Evolutionary conservation across 2,888 invertebrate genomes (phyloP).

Genomic region (Rugalucina vietnamica): DNA sequence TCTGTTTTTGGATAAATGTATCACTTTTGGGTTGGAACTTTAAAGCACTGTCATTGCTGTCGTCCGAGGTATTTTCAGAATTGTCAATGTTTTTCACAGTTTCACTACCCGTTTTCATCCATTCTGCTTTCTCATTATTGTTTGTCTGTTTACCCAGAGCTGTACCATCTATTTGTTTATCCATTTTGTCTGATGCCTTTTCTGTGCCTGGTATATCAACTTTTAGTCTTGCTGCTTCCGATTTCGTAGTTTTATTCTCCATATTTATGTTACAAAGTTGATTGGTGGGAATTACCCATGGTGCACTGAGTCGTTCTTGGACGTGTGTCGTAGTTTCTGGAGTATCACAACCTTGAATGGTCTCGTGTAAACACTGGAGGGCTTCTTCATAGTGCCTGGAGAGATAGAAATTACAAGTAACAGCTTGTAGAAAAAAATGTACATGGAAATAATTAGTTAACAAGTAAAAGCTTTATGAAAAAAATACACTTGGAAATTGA

Average conservation of each 20-base stretch:
- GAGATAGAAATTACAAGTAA: slow-evolving; percentile 42
- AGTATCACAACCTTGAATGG: slow-evolving; percentile 61
- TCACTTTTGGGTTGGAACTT: neutral
- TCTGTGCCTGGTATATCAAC: neutral
- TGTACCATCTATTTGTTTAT: slow-evolving; percentile 48
- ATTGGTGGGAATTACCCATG: slow-evolving; percentile 66
- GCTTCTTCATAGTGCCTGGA: slow-evolving; percentile 69
- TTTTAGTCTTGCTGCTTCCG: neutral
- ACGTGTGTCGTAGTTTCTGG: slow-evolving; percentile 53
- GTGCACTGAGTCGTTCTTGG: slow-evolving; percentile 60
- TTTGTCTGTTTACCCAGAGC: neutral
- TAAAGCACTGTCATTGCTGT: neutral
- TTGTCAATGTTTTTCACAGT: neutral
- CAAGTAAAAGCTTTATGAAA: no score
- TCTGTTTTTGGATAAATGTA: neutral
- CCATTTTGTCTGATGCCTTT: slow-evolving; percentile 64
- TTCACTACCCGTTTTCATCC: neutral
- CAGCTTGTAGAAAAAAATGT: no score
- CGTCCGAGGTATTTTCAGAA: neutral
- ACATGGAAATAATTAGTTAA: no score
- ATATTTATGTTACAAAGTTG: slow-evolving; percentile 63
- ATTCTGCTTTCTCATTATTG: neutral
- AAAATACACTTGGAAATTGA: no score
- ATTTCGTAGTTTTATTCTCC: neutral
- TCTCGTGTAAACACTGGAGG: slow-evolving; percentile 66